Evolutionary conservation across 2,888 invertebrate species (phyloP), one percentile per base, ranked within the genome.

Genomic region (Netelia fuscicornis): DNA sequence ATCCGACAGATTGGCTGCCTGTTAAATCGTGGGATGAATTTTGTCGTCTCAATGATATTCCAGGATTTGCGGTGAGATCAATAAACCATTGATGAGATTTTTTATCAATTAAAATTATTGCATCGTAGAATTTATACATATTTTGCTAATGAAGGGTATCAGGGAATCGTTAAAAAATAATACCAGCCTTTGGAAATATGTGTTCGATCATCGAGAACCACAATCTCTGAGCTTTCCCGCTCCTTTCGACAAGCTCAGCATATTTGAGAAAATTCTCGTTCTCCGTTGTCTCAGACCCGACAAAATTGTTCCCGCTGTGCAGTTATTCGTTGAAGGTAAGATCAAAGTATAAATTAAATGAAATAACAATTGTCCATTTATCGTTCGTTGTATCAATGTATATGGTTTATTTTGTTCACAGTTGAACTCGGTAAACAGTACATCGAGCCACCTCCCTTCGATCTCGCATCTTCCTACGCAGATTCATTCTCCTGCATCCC

Each of bases 391-490:
- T 2, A 13, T 54, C 30, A 54, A 10, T 81, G 81, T 37, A 23
- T 65, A 72, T 81, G 81, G n/a, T 67, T 87, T 87, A 67, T 62
- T 80, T 87, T 74, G 20, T 62, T 92, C 88, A 79, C 91, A 95
- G 97, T 94, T 80, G 95, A 97, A 92, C 94, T 98, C 94, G 98
- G 98, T 0, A 95, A 95, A 79, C 95, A 96, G 91, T 99, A 97
- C 93, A 96, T 98, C 54, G 98, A 98, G 92, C 97, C 98, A 0
- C 98, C 98, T 0, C 96, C 98, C 1, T 98, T 98, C 93, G 98
- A 98, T 94, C 94, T 99, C 88, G 94, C 95, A 0, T 97, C 98
- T 1, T 98, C 98, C 0, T 98, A 97, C 92, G 94, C 95, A 0
- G 98, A 98, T 91, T 98, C 98, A 0, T 96, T 97, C 89, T 97